Conservation (phyloP, 2,113 vertebrate species). For the Crocuta crocuta region DNA sequence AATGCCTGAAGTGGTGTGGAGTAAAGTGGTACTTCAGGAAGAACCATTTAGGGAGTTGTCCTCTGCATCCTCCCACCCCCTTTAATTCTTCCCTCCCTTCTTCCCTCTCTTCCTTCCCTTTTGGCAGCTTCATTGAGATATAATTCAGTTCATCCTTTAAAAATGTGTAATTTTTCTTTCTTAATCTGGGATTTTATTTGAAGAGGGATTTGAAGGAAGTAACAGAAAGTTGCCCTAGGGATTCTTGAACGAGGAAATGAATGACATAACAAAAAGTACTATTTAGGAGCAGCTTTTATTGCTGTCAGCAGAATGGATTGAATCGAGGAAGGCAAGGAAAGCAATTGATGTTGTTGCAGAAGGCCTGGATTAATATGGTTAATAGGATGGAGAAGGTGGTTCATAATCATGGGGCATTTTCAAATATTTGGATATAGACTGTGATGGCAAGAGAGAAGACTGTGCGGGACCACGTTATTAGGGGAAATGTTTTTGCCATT, state of each 20-base stretch:
- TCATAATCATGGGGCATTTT: neutral
- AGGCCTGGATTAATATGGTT: neutral
- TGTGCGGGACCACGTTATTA: neutral
- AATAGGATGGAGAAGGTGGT: neutral
- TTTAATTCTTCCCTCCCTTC: neutral
- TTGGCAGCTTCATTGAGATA: neutral
- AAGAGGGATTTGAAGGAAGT: conserved; percentile 44
- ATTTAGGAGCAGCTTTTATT: neutral
- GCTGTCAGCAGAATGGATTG: neutral
- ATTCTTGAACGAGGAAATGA: neutral
- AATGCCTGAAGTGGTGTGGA: neutral
- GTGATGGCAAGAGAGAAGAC: neutral
- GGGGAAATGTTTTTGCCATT: neutral
- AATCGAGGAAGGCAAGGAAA: neutral
- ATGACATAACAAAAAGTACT: neutral
- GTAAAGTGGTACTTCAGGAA: neutral
- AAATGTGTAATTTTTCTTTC: neutral
- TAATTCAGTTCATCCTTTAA: conserved; percentile 22
- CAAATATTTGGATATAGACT: neutral
- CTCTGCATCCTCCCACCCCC: neutral
- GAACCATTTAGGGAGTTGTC: neutral
- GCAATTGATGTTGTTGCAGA: neutral
- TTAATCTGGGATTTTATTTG: neutral
- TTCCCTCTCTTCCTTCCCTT: neutral
- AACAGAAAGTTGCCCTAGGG: neutral